phyloP scores from a whole-genome alignment of 1,140 invertebrate species.

The Halictus rubicundus region DNA sequence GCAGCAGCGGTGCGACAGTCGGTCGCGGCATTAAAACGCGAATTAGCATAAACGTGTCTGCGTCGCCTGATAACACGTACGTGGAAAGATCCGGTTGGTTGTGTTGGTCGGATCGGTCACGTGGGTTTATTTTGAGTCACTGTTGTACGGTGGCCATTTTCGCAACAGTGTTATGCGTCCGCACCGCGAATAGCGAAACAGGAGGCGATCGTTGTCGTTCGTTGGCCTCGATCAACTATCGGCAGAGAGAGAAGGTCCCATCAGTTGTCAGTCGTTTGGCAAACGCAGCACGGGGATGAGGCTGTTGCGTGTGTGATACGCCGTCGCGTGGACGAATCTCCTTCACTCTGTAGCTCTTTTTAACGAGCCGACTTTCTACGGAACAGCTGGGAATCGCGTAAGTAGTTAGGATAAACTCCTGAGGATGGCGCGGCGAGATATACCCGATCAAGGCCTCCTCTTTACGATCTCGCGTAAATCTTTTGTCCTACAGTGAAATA shows the following conservation, averaged over 20 bases:
- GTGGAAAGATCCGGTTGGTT: background rate
- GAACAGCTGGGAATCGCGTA: conserved; percentile 38
- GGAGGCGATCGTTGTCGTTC: background rate
- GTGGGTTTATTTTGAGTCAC: background rate
- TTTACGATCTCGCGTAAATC: conserved; percentile 39
- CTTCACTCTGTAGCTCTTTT: too few relatives aligned
- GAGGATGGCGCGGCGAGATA: conserved; percentile 62
- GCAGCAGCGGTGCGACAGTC: too few relatives aligned
- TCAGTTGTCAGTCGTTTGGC: background rate
- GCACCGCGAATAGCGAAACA: background rate
- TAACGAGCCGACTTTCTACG: background rate
- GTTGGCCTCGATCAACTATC: background rate
- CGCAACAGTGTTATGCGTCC: background rate
- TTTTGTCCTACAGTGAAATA: conserved; percentile 14
- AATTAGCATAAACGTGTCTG: too few relatives aligned
- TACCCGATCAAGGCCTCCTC: conserved; percentile 38
- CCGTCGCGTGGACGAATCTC: background rate
- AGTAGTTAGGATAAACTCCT: conserved; percentile 57
- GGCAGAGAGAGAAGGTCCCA: background rate
- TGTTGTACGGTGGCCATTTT: background rate
- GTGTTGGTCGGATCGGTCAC: background rate
- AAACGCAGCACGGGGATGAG: background rate
- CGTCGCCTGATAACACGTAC: background rate
- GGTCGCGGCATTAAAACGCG: too few relatives aligned
- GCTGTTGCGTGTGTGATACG: background rate